Percentiles rank a stretch among this genome's conserved stretches.
These are phyloP conservation scores for Lathronympha strigana DNA, from an alignment of 2,888 invertebrate genomes.

Conservation along the genomic window DNA sequence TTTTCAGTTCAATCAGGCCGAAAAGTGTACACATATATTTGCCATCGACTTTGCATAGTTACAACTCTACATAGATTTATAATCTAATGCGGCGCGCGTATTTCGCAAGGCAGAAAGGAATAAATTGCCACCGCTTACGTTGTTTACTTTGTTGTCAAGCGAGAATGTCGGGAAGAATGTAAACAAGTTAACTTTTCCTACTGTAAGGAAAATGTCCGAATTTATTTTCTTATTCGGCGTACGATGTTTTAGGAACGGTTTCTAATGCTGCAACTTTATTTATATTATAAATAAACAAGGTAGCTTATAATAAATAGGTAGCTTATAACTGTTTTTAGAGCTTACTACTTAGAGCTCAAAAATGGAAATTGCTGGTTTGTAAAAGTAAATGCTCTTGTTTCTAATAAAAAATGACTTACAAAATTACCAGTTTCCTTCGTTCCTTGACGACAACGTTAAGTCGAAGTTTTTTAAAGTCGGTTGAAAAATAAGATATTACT, in stretches of 20 bases:
- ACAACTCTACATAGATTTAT: conserved; percentile 12
- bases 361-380: too few species aligned
- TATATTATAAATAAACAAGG: too few species aligned
- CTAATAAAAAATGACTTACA: too few species aligned
- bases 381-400: too few species aligned
- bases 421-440: too few species aligned
- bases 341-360: too few species aligned
- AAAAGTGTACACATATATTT: neutral
- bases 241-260: conserved; percentile 8
- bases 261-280: neutral
- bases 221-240: conserved; percentile 19
- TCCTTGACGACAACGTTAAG: too few species aligned
- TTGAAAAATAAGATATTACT: too few species aligned
- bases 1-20: neutral
- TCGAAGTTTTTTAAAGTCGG: too few species aligned
- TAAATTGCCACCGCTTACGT: conserved; percentile 26
- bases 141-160: conserved; percentile 33
- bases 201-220: conserved; percentile 13
- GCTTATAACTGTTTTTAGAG: too few species aligned
- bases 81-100: conserved; percentile 16
- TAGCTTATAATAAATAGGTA: too few species aligned
- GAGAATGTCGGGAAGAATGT: conserved; percentile 36
- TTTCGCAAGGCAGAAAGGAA: conserved; percentile 13
- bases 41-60: neutral
- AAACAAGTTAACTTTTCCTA: conserved; percentile 35